Evolutionary conservation across 1,140 invertebrate genomes (phyloP).

Genomic region (Drosophila sp.): DNA sequence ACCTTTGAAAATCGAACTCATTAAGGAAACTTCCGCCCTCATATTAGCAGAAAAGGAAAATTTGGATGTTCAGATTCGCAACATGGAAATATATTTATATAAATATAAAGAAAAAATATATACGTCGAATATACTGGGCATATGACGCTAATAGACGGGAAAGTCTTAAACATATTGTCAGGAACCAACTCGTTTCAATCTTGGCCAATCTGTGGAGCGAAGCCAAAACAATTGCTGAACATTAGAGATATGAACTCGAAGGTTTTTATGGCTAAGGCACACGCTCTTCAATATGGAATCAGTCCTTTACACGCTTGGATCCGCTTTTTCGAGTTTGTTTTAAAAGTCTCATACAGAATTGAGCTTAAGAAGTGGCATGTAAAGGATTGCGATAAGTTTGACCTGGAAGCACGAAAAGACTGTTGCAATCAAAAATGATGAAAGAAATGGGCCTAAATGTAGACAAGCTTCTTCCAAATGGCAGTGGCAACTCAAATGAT

Average conservation of each 20-base stretch:
- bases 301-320: conserved; percentile 2
- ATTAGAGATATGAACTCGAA: conserved; percentile 11
- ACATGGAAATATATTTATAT: conserved; percentile 8
- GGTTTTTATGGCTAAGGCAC: conserved; percentile 17
- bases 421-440: not conserved
- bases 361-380: too few relatives aligned
- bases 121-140: conserved; percentile 13
- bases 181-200: too few relatives aligned
- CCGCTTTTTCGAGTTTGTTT: not conserved
- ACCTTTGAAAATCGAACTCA: too few relatives aligned
- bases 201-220: conserved; percentile 18
- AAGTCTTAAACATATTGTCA: conserved; percentile 16
- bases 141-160: conserved; percentile 15
- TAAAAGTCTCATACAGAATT: not conserved
- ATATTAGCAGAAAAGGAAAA: not conserved
- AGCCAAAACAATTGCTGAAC: conserved; percentile 13
- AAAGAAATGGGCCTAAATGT: conserved; percentile 5
- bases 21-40: not conserved
- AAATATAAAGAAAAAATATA: conserved; percentile 7
- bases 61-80: too few relatives aligned
- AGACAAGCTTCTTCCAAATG: not conserved
- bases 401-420: not conserved
- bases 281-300: conserved; percentile 16
- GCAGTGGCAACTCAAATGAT: conserved; percentile 10
- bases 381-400: not conserved